Base-by-base conservation (phyloP, 2,797 vertebrate species). In the Aplochiton taeniatus region DNA sequence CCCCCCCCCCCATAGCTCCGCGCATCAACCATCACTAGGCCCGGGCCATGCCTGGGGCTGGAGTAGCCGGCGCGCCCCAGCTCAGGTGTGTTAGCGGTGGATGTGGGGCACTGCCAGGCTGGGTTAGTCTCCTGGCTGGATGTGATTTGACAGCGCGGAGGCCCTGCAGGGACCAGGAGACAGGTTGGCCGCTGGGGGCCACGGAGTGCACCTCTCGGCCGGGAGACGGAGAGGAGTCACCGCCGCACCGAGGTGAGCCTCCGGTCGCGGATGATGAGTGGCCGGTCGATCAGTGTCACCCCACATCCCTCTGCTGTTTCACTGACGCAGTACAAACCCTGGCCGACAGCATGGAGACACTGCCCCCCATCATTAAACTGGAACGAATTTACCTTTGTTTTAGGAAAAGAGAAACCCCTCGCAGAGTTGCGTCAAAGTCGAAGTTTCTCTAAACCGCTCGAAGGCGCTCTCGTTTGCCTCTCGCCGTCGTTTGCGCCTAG, bases 61-160 rank as follows among this genome's bases (percentile, higher is more conserved):
- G 63, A 85, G 83, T 84, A 52, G 70, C 81, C 81, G 84, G 83
- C 68, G 75, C 80, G 80, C 86, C 86, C 88, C 82, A 87, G 88
- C 83, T 89, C 88, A 91, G 90, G 91, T 92, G 90, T 88, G 85
- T 67, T 78, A 72, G 68, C 77, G 18, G 79, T 85, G 74, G 87
- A 87, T 9, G 82, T 68, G 47, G 87, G 87, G 79, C 70, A 72
- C 86, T 92, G 88, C 88, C 89, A 91, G 83, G 16, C 72, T 11
- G 59, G 83, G 89, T 92, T 91, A 91, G 83, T 75, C 78, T 84
- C 67, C 76, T 78, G 80, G 66, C 75, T 61, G 72, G 85, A 93
- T 91, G 76, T 6, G 74, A 87, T 75, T 65, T 91, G 91, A 93
- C 90, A 93, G 90, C 81, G 78, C 69, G 19, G 70, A 76, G 75